Evolutionary conservation across 2,113 vertebrate species (phyloP).

Genomic region (Odontophorus gujanensis): DNA sequence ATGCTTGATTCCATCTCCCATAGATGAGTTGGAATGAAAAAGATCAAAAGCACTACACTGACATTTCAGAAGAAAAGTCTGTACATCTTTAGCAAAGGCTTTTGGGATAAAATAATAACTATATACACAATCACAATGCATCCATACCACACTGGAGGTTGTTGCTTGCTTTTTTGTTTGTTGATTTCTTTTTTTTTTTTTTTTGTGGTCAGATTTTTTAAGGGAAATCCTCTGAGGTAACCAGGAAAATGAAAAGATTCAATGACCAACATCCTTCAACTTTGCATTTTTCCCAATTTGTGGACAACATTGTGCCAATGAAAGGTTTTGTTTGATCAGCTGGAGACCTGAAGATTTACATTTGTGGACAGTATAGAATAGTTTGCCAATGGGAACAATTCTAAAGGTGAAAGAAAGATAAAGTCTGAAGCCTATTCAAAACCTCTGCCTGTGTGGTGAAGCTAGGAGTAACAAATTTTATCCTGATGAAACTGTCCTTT

Average conservation of each 20-base stretch:
- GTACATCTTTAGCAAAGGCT: background rate
- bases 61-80: background rate
- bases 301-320: background rate
- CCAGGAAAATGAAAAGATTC: background rate
- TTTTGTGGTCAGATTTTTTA: background rate
- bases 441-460: background rate
- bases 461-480: background rate
- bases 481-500: background rate
- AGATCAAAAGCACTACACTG: background rate
- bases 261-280: background rate
- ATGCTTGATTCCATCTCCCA: background rate
- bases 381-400: background rate
- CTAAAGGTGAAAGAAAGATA: slow-evolving; percentile 3
- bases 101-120: background rate
- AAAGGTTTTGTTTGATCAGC: slow-evolving; percentile 38
- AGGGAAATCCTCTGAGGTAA: background rate
- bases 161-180: background rate
- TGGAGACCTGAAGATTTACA: slow-evolving; percentile 22
- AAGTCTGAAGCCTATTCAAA: background rate
- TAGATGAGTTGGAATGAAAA: rapidly evolving
- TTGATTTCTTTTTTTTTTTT: rapidly evolving
- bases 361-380: background rate
- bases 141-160: background rate
- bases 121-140: background rate
- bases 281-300: slow-evolving; percentile 8